These are phyloP conservation scores for Camponotus pennsylvanicus DNA, from an alignment of 1,140 invertebrate genomes.

Conservation along the genomic window DNA sequence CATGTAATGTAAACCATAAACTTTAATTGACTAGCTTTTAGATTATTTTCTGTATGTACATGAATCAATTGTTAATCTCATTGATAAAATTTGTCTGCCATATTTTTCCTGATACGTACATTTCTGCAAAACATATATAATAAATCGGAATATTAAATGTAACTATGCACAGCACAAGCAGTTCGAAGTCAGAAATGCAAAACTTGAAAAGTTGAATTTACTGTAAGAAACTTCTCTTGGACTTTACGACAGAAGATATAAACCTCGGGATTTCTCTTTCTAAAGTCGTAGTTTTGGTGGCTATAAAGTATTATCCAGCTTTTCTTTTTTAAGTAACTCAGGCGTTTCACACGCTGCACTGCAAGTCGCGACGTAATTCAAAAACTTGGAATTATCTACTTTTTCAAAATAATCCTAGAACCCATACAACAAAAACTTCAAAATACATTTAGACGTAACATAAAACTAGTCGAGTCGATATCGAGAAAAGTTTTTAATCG, in stretches of 20 bases:
- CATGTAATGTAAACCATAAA: neutral
- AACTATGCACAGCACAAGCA: neutral
- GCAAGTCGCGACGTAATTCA: slow-evolving; percentile 36
- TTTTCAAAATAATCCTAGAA: neutral
- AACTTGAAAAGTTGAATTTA: slow-evolving; percentile 36
- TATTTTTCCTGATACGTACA: neutral
- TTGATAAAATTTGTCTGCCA: neutral
- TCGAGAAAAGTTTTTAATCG: slow-evolving; percentile 11
- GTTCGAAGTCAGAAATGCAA: slow-evolving; percentile 42
- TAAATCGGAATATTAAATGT: slow-evolving; percentile 13
- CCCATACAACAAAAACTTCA: slow-evolving; percentile 1
- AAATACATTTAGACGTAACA: neutral
- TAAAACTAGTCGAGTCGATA: neutral
- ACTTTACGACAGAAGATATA: slow-evolving; percentile 40
- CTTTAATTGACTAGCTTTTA: neutral
- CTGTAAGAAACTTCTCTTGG: slow-evolving; percentile 24
- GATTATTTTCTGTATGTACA: neutral
- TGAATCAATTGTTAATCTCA: neutral
- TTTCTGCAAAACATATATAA: slow-evolving; percentile 14
- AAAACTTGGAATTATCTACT: slow-evolving; percentile 37
- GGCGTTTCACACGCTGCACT: slow-evolving; percentile 6
- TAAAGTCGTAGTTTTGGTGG: slow-evolving; percentile 24
- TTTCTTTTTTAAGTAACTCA: slow-evolving; percentile 53
- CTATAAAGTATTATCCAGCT: slow-evolving; percentile 32
- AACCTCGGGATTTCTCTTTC: slow-evolving; percentile 28